These are phyloP conservation scores for Cinclus mexicanus DNA, from an alignment of 2,113 vertebrate genomes.

Conservation along the genomic window DNA sequence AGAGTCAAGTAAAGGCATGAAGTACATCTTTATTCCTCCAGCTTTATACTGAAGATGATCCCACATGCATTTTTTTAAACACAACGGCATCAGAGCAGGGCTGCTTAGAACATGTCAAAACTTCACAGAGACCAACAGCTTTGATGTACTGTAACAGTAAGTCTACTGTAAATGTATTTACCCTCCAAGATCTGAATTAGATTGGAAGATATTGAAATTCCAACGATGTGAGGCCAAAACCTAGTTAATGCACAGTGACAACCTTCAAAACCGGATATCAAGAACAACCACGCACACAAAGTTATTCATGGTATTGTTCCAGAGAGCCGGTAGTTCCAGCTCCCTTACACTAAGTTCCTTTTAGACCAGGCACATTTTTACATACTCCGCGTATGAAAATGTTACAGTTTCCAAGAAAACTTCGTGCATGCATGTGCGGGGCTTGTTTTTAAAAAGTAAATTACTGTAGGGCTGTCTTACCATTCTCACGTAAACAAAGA, in stretches of 20 bases:
- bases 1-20: neutral
- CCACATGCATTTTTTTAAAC: neutral
- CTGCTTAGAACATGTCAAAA: neutral
- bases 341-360: neutral
- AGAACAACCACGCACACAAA: neutral
- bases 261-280: neutral
- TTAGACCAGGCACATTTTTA: neutral
- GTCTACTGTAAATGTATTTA: neutral
- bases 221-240: neutral
- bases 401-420: neutral
- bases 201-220: neutral
- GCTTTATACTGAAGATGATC: neutral
- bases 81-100: neutral
- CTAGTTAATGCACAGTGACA: fast-evolving
- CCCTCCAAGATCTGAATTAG: neutral
- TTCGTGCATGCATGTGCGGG: fast-evolving
- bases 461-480: fast-evolving
- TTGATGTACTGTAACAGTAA: neutral
- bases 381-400: neutral
- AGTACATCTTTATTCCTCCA: neutral
- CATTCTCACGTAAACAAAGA: neutral
- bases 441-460: neutral
- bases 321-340: neutral
- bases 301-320: neutral
- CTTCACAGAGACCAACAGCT: neutral